Conservation (phyloP, 2,888 invertebrate species). For the Chloromyia formosa region DNA sequence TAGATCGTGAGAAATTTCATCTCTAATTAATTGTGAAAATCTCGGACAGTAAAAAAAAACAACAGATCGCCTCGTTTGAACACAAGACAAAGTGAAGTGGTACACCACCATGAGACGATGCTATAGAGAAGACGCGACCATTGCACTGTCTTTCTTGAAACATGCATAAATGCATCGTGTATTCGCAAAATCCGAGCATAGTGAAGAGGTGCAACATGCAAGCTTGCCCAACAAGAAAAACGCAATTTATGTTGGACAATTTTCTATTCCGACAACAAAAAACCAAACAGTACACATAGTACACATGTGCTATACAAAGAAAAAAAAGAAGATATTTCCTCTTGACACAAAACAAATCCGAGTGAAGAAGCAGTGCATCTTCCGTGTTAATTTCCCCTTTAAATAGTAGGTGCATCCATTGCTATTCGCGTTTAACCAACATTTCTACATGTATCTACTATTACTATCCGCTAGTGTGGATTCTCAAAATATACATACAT, state of each 20-base stretch:
- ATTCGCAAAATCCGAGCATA: conserved; percentile 29
- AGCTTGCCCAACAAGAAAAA: conserved; percentile 42
- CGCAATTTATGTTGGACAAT: conserved; percentile 42
- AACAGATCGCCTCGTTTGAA: not conserved
- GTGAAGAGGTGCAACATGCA: conserved; percentile 29
- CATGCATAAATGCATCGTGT: conserved; percentile 22
- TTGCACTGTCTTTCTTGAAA: conserved; percentile 12
- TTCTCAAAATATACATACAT: conserved; percentile 24
- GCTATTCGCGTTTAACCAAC: not conserved
- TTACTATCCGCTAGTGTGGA: conserved; percentile 19
- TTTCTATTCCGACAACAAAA: conserved; percentile 26
- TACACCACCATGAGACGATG: conserved; percentile 18
- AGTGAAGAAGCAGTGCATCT: conserved; percentile 19
- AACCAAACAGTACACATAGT: conserved; percentile 1
- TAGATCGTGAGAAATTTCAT: conserved; percentile 42
- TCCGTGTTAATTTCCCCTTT: conserved; percentile 40
- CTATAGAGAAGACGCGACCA: conserved; percentile 11
- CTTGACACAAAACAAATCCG: conserved; percentile 29
- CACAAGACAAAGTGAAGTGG: conserved; percentile 26
- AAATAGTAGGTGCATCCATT: conserved; percentile 27
- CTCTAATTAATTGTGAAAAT: conserved; percentile 43
- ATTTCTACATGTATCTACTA: not conserved
- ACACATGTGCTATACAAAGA: conserved; percentile 11
- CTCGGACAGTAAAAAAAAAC: conserved; percentile 25
- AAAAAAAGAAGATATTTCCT: conserved; percentile 32